Percentiles rank a stretch among this genome's conserved stretches.
These are phyloP conservation scores for Alentia gelatinosa DNA, from an alignment of 2,888 invertebrate genomes.

Conservation along the genomic window DNA sequence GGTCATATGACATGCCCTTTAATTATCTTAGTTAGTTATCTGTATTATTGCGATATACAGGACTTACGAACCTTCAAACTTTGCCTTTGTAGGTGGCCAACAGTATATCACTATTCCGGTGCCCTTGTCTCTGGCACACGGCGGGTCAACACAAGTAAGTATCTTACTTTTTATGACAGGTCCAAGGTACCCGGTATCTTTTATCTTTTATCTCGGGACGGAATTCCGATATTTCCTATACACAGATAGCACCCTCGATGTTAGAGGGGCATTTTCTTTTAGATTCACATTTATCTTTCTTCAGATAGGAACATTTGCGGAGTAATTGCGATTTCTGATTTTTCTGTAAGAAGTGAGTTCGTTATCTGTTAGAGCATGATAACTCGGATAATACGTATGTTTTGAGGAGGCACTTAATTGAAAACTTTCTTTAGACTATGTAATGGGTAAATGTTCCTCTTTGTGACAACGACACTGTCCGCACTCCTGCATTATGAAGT, in stretches of 20 bases:
- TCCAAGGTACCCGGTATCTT: no score
- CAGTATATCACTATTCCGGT: constrained; percentile 80
- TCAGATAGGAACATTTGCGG: not conserved
- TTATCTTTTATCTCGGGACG: not conserved
- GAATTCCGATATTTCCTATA: not conserved
- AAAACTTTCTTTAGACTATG: no score
- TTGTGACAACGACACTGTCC: not conserved
- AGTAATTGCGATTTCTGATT: not conserved
- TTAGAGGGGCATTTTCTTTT: not conserved
- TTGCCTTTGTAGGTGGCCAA: constrained; percentile 45
- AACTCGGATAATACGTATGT: not conserved
- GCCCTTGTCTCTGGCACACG: constrained; percentile 76
- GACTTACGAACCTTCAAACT: not conserved
- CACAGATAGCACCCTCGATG: not conserved
- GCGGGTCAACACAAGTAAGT: constrained; percentile 70
- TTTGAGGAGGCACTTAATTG: not conserved
- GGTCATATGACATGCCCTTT: not conserved
- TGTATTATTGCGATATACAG: not conserved
- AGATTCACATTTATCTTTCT: not conserved
- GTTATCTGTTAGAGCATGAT: not conserved
- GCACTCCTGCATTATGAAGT: not conserved
- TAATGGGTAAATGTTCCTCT: not conserved
- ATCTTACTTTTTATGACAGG: constrained; percentile 58
- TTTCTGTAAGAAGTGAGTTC: not conserved
- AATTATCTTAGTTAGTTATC: not conserved